Evolutionary conservation across 2,113 vertebrate species (phyloP).

Genomic region (Sterrhoptilus dennistouni): DNA sequence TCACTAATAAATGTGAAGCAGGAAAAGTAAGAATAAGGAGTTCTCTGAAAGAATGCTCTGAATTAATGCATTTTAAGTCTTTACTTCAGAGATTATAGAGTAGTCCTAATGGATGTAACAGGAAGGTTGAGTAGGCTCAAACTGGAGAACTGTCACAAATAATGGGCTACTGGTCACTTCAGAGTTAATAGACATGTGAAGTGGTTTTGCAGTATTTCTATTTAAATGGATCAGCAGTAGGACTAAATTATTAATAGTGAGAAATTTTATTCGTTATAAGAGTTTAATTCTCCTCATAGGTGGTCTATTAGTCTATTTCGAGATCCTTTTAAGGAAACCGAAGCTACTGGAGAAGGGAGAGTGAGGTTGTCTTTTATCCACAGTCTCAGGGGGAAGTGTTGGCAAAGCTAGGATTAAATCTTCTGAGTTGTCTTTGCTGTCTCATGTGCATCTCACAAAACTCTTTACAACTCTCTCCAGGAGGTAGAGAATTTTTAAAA

Average conservation of each 20-base stretch:
- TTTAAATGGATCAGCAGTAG: not conserved
- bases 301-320: not conserved
- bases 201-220: not conserved
- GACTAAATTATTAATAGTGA: not conserved
- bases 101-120: not conserved
- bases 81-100: not conserved
- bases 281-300: not conserved
- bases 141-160: not conserved
- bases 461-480: not conserved
- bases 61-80: not conserved
- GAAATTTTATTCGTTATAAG: not conserved
- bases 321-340: not conserved
- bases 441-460: not conserved
- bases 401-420: not conserved
- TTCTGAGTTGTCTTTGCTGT: not conserved
- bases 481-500: not conserved
- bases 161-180: not conserved
- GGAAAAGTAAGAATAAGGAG: not conserved
- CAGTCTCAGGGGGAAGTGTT: not conserved
- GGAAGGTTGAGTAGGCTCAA: not conserved
- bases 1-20: not conserved
- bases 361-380: not conserved
- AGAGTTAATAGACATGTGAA: not conserved
- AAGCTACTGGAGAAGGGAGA: not conserved
- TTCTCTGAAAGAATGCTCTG: not conserved